Conservation (phyloP, 2,113 vertebrate species). For the Candoia aspera region DNA sequence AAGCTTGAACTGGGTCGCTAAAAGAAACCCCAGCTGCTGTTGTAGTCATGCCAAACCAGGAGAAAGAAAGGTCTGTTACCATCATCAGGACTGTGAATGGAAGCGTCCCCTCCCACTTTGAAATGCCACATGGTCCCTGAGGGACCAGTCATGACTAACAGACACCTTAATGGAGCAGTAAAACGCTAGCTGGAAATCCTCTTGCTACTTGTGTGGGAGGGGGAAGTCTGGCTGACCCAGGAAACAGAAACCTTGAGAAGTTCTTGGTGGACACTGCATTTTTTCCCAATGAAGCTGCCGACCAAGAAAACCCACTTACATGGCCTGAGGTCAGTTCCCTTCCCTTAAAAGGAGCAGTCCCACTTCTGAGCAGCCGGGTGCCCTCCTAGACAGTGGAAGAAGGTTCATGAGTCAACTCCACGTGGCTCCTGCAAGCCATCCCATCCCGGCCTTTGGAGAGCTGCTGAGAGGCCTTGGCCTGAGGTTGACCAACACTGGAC, state of each 20-base stretch:
- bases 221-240: conserved; percentile 14
- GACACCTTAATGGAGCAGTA: fast-evolving
- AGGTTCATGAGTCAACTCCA: conserved; percentile 38
- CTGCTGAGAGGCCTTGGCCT: not conserved
- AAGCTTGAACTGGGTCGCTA: not conserved
- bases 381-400: not conserved
- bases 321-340: conserved; percentile 55
- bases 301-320: conserved; percentile 51
- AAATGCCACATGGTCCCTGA: not conserved
- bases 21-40: not conserved
- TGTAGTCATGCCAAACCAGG: not conserved
- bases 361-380: conserved; percentile 18
- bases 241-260: conserved; percentile 47
- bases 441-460: not conserved
- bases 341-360: conserved; percentile 61
- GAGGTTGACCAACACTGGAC: too few relatives aligned
- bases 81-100: fast-evolving
- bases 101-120: not conserved
- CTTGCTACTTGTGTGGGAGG: not conserved
- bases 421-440: not conserved
- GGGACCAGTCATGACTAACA: not conserved
- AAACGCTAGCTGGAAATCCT: conserved; percentile 51
- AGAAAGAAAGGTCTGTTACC: not conserved
- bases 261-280: conserved; percentile 71
- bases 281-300: conserved; percentile 74